Evolutionary conservation across 2,888 invertebrate genomes (phyloP), one percentile per base, ranked within the genome.

Genomic region (Exocentrus adspersus): DNA sequence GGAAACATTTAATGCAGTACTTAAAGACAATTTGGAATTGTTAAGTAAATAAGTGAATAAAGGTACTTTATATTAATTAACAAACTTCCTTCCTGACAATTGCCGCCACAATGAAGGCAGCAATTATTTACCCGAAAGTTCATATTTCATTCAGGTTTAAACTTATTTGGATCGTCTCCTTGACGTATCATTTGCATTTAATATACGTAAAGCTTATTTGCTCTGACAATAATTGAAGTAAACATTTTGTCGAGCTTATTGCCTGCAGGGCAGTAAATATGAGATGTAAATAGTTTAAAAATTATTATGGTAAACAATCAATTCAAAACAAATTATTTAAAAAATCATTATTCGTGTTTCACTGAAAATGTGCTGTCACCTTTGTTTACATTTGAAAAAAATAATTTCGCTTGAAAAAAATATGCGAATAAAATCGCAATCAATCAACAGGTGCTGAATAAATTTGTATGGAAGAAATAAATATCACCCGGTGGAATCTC

Each of bases 61-160:
- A 75, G 75, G 72, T 74, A 68, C 74, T 74, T 73, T 71, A 74
- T 75, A 75, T 74, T 74, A 74, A 75, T 75, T 72, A 73, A 72
- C 71, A 68, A 72, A 72, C 66, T 74, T 73, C 67, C 69, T 62
- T 62, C 57, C 57, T 46, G 45, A 46, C 32, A 43, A 56, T 56
- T 51, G 50, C 56, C 42, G 42, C 54, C 56, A 50, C 46, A 57
- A 46, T 32, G 46, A 24, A 57, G 54, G 54, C 53, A 20, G 30
- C 54, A 61, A 61, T 61, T 61, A 61, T 61, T 61, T 61, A 48
- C 41, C 54, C 46, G 30, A 53, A 42, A 54, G 37, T 54, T 54
- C 61, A 61, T 61, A 53, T 54, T 32, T 61, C 61, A 61, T 61
- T 41, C 37, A 30, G 24, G 54, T 32, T 54, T 46, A 46, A 48